phyloP scores from a whole-genome alignment of 2,888 invertebrate species.

The Malthinus flaveolus region DNA sequence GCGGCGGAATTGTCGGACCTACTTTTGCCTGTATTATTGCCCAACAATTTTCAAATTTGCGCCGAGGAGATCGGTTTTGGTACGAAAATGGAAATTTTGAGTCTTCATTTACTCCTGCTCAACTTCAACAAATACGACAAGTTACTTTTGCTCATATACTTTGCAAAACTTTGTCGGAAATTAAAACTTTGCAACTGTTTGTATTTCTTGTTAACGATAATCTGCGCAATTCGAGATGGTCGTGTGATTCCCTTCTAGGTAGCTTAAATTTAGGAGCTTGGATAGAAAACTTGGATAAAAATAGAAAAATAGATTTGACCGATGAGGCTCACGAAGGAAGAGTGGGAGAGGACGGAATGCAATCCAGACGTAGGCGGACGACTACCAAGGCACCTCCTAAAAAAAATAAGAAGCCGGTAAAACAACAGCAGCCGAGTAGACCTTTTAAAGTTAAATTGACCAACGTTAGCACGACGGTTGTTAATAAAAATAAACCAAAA shows the following conservation, averaged over 20 bases:
- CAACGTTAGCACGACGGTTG: conserved; percentile 28
- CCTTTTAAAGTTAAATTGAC: conserved; percentile 33
- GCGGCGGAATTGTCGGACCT: conserved; percentile 81
- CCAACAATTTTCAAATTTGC: conserved; percentile 78
- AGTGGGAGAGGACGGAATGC: background rate
- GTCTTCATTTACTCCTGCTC: conserved; percentile 75
- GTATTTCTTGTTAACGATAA: conserved; percentile 67
- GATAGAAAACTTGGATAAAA: conserved; percentile 53
- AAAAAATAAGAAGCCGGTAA: conserved; percentile 13
- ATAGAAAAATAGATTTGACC: background rate
- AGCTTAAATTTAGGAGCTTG: conserved; percentile 66
- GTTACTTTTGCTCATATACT: conserved; percentile 74
- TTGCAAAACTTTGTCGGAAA: conserved; percentile 67
- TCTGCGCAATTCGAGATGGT: conserved; percentile 61
- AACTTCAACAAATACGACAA: conserved; percentile 72
- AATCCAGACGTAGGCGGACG: conserved; percentile 10
- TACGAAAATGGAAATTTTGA: conserved; percentile 79
- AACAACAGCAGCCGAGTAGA: conserved; percentile 17
- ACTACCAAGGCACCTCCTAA: conserved; percentile 20
- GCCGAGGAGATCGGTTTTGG: conserved; percentile 81
- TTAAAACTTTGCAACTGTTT: conserved; percentile 72
- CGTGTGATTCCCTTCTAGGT: conserved; percentile 59
- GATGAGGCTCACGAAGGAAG: no score
- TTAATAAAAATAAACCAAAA: conserved; percentile 13
- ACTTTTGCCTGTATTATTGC: conserved; percentile 88